Evolutionary conservation across 2,113 vertebrate genomes (phyloP).

Genomic region (Phalacrocorax carbo): DNA sequence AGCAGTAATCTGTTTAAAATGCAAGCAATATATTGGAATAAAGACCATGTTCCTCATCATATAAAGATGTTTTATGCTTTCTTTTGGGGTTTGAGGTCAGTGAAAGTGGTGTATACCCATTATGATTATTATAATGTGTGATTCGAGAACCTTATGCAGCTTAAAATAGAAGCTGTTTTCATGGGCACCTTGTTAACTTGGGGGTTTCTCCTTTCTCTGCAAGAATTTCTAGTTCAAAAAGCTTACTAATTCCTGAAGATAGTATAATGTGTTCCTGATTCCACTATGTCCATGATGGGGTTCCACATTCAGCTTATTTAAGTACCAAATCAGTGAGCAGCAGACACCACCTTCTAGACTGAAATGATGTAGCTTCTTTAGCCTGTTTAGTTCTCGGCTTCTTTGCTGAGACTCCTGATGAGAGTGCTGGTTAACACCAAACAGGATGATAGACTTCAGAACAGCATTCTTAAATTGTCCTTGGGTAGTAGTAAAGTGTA

Average conservation of each 20-base stretch:
- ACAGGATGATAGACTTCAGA: not conserved
- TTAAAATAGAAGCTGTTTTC: not conserved
- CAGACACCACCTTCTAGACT: not conserved
- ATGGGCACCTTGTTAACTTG: not conserved
- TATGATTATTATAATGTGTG: not conserved
- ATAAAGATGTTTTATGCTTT: not conserved
- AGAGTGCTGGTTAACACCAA: not conserved
- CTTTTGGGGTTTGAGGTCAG: not conserved
- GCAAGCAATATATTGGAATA: not conserved
- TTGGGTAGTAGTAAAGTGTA: not conserved
- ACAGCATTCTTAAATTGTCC: not conserved
- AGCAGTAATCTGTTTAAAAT: not conserved
- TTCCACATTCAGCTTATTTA: not conserved
- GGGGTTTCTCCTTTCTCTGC: not conserved
- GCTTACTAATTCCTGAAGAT: not conserved
- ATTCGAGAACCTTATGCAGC: not conserved
- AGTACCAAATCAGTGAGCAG: not conserved
- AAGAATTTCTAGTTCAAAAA: not conserved
- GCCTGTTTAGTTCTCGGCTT: not conserved
- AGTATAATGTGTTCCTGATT: not conserved
- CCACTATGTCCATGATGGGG: not conserved
- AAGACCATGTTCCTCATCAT: not conserved
- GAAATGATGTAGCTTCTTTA: not conserved
- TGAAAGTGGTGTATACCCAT: not conserved
- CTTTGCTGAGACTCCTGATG: not conserved